Percentiles rank a stretch among this genome's conserved stretches.
phyloP scores from a whole-genome alignment of 2,888 invertebrate genomes.

The Erynnis tages region DNA sequence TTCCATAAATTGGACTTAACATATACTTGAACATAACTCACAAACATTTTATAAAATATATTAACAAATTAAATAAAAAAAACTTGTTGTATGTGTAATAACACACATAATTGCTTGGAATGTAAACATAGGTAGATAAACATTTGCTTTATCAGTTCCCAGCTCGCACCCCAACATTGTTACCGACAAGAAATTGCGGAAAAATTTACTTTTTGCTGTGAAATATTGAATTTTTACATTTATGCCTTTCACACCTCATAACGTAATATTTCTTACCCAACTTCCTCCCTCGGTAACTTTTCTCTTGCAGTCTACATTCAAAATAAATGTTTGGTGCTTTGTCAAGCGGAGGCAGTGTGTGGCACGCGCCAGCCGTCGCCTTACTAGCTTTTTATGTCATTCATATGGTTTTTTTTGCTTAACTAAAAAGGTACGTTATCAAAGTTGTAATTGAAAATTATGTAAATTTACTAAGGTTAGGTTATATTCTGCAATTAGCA shows the following conservation, averaged over 20 bases:
- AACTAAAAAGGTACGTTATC: too few relatives aligned
- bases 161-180: slow-evolving; percentile 46
- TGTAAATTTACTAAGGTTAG: too few relatives aligned
- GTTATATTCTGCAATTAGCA: too few relatives aligned
- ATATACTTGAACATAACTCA: background rate
- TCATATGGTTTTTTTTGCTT: background rate
- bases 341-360: slow-evolving; percentile 57
- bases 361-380: slow-evolving; percentile 30
- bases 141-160: slow-evolving; percentile 1
- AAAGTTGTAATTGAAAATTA: too few relatives aligned
- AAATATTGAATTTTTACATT: slow-evolving; percentile 81
- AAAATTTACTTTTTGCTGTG: slow-evolving; percentile 64
- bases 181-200: slow-evolving; percentile 61
- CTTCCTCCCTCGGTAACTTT: slow-evolving; percentile 67
- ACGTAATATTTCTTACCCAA: slow-evolving; percentile 75
- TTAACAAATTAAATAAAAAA: background rate
- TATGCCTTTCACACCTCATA: slow-evolving; percentile 81
- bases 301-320: slow-evolving; percentile 74
- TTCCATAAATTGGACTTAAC: background rate
- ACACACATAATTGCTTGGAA: slow-evolving; percentile 1
- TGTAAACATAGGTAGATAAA: slow-evolving; percentile 9
- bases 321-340: slow-evolving; percentile 79
- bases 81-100: background rate
- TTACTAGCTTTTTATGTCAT: slow-evolving; percentile 20
- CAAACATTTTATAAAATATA: background rate